phyloP scores from a whole-genome alignment of 2,888 invertebrate genomes.

The Amitus sp. region DNA sequence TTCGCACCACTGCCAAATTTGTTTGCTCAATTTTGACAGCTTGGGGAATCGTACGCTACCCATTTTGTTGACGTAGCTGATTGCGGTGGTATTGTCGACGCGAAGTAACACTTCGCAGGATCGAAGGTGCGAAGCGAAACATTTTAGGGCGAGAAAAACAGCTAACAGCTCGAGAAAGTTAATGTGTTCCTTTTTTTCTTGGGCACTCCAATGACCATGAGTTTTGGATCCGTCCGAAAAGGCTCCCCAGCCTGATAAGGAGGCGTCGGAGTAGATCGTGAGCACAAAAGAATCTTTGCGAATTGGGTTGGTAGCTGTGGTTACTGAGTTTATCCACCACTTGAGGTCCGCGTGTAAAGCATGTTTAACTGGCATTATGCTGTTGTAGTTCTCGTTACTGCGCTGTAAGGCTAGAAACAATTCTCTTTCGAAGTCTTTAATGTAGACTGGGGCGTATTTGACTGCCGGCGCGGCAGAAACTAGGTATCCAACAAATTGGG shows the following conservation, averaged over 20 bases:
- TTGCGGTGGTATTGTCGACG: slow-evolving; percentile 1
- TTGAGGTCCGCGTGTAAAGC: slow-evolving; percentile 20
- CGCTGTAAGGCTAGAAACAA: slow-evolving; percentile 13
- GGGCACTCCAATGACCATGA: slow-evolving; percentile 17
- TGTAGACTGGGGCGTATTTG: slow-evolving; percentile 23
- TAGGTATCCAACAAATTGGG: slow-evolving; percentile 24
- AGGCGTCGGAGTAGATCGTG: slow-evolving; percentile 38
- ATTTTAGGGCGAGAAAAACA: slow-evolving; percentile 22
- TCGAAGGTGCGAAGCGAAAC: neutral
- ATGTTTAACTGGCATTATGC: too few species aligned
- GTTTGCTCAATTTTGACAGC: neutral
- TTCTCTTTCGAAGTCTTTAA: slow-evolving; percentile 16
- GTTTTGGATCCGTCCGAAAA: slow-evolving; percentile 2
- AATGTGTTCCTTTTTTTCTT: slow-evolving; percentile 16
- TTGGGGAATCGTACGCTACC: slow-evolving; percentile 8
- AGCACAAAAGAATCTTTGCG: slow-evolving; percentile 9
- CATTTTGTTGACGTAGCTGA: slow-evolving; percentile 16
- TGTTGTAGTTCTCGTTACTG: slow-evolving; percentile 20
- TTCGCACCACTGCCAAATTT: slow-evolving; percentile 18
- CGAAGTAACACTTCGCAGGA: neutral
- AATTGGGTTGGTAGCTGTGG: slow-evolving; percentile 11
- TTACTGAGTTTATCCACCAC: slow-evolving; percentile 30
- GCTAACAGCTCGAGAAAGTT: slow-evolving; percentile 1
- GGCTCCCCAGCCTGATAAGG: slow-evolving; percentile 37
- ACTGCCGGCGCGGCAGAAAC: slow-evolving; percentile 25